A percentile compares a stretch with the other conserved stretches of the same genome.
Conservation (phyloP, 1,140 invertebrate species). For the Danaus melanippus region DNA sequence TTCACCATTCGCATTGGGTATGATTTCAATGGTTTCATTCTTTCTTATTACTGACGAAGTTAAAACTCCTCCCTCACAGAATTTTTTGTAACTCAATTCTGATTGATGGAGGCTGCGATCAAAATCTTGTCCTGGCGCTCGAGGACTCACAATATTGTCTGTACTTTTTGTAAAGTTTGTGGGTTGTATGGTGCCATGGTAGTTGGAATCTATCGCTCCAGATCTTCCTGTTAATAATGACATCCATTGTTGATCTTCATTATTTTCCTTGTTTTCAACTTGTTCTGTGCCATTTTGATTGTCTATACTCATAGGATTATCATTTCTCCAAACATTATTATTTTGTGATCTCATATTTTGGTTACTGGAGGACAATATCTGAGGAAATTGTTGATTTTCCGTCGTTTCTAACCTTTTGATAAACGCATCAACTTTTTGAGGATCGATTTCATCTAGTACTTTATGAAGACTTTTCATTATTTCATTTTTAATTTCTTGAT, state of each 20-base stretch:
- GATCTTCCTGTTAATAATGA: constrained; percentile 10
- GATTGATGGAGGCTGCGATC: constrained; percentile 1
- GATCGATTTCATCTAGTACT: constrained; percentile 19
- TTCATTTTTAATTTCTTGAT: constrained; percentile 31
- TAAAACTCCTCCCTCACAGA: neutral
- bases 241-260: constrained; percentile 7
- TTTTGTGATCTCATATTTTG: too few relatives aligned
- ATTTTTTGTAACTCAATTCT: neutral
- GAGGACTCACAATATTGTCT: neutral
- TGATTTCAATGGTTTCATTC: too few relatives aligned
- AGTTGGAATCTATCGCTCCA: neutral
- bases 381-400: constrained; percentile 11
- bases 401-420: constrained; percentile 25
- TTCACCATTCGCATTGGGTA: too few relatives aligned
- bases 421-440: constrained; percentile 22
- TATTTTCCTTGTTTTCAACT: constrained; percentile 3
- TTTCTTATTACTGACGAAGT: neutral
- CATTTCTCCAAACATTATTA: too few relatives aligned
- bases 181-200: neutral
- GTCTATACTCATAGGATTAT: neutral
- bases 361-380: neutral
- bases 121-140: neutral
- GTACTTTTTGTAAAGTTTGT: neutral
- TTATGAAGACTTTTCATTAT: constrained; percentile 28
- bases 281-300: neutral